Conservation (phyloP, 2,888 invertebrate genomes). For the Encarsia formosa region DNA sequence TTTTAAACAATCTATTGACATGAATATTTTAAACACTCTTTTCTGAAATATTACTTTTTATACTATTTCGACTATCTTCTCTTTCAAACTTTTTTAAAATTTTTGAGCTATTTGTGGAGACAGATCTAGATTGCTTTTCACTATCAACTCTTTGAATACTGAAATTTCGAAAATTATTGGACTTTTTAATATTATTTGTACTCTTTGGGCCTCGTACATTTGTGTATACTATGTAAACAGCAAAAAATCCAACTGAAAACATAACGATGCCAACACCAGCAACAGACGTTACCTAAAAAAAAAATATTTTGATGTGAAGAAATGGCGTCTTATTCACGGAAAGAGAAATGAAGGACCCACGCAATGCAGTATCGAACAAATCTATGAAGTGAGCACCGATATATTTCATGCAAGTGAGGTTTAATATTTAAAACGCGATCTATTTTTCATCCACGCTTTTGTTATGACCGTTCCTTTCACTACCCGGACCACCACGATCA, state of each 20-base stretch:
- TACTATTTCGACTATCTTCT: slow-evolving; percentile 41
- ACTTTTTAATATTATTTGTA: slow-evolving; percentile 31
- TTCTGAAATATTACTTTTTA: slow-evolving; percentile 43
- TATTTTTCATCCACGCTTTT: too few relatives aligned
- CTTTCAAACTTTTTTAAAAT: slow-evolving; percentile 34
- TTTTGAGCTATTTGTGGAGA: slow-evolving; percentile 23
- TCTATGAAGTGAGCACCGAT: too few relatives aligned
- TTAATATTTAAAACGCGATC: too few relatives aligned
- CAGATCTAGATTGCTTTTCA: slow-evolving; percentile 34
- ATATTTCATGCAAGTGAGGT: too few relatives aligned
- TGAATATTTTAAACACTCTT: slow-evolving; percentile 45
- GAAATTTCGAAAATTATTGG: slow-evolving; percentile 35
- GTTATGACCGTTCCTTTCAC: too few relatives aligned
- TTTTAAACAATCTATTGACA: too few relatives aligned
- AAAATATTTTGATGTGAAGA: too few relatives aligned
- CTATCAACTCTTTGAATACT: slow-evolving; percentile 42
- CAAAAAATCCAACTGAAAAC: slow-evolving; percentile 45
- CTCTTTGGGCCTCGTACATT: slow-evolving; percentile 42
- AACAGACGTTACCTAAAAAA: slow-evolving; percentile 42
- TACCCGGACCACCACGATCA: too few relatives aligned
- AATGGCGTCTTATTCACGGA: too few relatives aligned
- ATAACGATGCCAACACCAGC: slow-evolving; percentile 46
- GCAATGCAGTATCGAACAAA: too few relatives aligned
- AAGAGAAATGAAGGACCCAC: too few relatives aligned
- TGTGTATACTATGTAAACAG: slow-evolving; percentile 43